phyloP scores from a whole-genome alignment of 2,888 invertebrate genomes.

The Flexamia atlantica region DNA sequence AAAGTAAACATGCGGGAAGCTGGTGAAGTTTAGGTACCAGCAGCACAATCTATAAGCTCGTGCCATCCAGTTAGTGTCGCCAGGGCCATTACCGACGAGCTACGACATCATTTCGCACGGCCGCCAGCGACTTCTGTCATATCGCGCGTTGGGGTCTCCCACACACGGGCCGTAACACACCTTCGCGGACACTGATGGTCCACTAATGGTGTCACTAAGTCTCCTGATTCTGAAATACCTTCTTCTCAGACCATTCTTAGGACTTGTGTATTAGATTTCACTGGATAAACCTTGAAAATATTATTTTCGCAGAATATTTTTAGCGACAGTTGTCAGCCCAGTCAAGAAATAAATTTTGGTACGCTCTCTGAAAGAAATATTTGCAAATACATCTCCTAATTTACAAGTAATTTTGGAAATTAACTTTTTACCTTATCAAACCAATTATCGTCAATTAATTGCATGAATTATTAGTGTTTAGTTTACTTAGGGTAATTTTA shows the following conservation, averaged over 20 bases:
- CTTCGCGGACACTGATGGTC: neutral
- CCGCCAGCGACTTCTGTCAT: slow-evolving; percentile 4
- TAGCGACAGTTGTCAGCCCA: no score
- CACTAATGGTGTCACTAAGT: neutral
- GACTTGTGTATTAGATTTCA: neutral
- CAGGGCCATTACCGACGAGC: neutral
- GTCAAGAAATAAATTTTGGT: no score
- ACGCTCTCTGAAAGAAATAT: no score
- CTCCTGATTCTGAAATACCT: neutral
- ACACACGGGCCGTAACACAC: neutral
- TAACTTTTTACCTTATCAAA: no score
- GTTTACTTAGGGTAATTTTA: no score
- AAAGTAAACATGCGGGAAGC: no score
- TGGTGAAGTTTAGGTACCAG: no score
- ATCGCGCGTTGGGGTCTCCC: slow-evolving; percentile 27
- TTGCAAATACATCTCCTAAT: no score
- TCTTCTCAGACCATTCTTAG: neutral
- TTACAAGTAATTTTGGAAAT: no score
- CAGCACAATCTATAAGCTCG: neutral
- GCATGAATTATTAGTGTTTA: no score
- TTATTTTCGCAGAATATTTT: no score
- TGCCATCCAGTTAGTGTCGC: neutral
- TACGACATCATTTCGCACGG: neutral
- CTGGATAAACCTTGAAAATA: neutral
- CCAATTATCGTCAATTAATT: no score